These are phyloP conservation scores for Stenotaenia linearis DNA, from an alignment of 2,888 invertebrate genomes.

Conservation along the genomic window DNA sequence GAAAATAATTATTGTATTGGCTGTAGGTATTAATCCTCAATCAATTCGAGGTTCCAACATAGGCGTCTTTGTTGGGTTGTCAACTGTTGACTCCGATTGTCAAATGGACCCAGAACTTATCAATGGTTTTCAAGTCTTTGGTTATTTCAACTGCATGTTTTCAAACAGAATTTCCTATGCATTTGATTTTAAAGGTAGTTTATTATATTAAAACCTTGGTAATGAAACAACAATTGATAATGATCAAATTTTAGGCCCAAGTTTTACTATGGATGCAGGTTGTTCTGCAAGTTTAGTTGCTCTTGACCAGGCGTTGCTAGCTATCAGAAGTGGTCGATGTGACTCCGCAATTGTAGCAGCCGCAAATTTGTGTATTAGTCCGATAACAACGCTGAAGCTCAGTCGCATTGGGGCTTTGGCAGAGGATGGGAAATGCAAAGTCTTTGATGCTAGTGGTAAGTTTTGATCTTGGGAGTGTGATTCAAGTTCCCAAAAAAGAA, in stretches of 20 bases:
- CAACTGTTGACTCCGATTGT: constrained; percentile 85
- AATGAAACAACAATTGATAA: not conserved
- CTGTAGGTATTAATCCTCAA: constrained; percentile 67
- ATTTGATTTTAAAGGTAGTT: constrained; percentile 51
- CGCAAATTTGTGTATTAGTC: constrained; percentile 80
- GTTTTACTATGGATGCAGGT: constrained; percentile 92
- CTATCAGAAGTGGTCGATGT: constrained; percentile 83
- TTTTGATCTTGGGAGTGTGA: constrained; percentile 53
- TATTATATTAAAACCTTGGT: not conserved
- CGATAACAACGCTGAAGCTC: constrained; percentile 86
- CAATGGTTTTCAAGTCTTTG: constrained; percentile 83
- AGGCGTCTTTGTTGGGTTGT: constrained; percentile 94
- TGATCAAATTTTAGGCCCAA: constrained; percentile 61
- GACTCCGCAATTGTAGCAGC: constrained; percentile 96
- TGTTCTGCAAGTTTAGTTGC: constrained; percentile 94
- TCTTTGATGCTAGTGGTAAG: constrained; percentile 78
- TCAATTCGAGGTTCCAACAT: constrained; percentile 80
- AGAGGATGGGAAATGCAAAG: constrained; percentile 83
- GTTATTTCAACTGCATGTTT: constrained; percentile 64
- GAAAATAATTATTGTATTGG: not conserved
- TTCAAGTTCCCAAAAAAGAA: no score
- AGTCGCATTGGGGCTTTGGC: constrained; percentile 90
- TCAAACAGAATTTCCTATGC: constrained; percentile 53
- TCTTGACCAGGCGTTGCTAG: constrained; percentile 73
- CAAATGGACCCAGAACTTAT: constrained; percentile 64